A percentile compares a stretch with the other conserved stretches of the same genome.
Evolutionary conservation across 1,140 invertebrate genomes (phyloP).

Genomic region (Aphelenchoides fujianensis): DNA sequence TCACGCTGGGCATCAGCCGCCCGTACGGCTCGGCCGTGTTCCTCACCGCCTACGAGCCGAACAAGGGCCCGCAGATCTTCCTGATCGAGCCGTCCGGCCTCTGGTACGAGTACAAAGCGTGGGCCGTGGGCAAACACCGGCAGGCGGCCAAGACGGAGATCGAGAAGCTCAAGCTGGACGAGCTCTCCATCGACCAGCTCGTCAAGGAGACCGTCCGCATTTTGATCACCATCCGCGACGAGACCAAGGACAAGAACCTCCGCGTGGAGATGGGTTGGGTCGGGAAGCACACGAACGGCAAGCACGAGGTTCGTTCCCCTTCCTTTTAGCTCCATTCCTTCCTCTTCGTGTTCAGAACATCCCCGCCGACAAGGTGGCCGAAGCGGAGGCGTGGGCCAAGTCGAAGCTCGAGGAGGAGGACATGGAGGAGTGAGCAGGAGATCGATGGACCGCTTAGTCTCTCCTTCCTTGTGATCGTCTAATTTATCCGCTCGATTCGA

Average conservation of each 20-base stretch:
- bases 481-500: neutral
- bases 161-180: slow-evolving; percentile 80
- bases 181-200: slow-evolving; percentile 48
- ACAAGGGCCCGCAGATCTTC: slow-evolving; percentile 80
- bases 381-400: slow-evolving; percentile 52
- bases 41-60: slow-evolving; percentile 48
- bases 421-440: slow-evolving; percentile 35
- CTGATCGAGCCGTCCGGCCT: slow-evolving; percentile 95
- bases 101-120: slow-evolving; percentile 88
- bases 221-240: slow-evolving; percentile 77
- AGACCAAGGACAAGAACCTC: slow-evolving; percentile 96
- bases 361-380: slow-evolving; percentile 32
- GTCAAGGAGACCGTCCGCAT: slow-evolving; percentile 62
- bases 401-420: slow-evolving; percentile 58
- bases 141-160: slow-evolving; percentile 99
- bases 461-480: neutral
- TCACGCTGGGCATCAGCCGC: slow-evolving; percentile 55
- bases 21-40: slow-evolving; percentile 55
- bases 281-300: slow-evolving; percentile 67
- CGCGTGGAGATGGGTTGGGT: slow-evolving; percentile 96
- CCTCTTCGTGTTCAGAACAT: slow-evolving; percentile 31
- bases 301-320: slow-evolving; percentile 36
- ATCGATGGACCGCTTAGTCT: no score
- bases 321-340: neutral
- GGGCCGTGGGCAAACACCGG: slow-evolving; percentile 94